These are phyloP conservation scores for Heliconius eleuchia DNA, from an alignment of 1,140 invertebrate species.

Conservation along the genomic window DNA sequence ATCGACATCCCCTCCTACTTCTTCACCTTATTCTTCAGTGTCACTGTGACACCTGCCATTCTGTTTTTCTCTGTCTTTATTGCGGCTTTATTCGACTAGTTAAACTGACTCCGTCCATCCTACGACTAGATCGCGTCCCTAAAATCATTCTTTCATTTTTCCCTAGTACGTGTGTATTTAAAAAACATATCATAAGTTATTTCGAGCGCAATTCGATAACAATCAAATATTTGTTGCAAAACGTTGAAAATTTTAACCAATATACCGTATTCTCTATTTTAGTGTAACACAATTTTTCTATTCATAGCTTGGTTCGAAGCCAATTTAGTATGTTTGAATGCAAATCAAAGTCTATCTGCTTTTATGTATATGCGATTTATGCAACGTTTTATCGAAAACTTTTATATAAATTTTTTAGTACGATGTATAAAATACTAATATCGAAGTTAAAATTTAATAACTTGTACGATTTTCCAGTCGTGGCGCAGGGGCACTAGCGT, in stretches of 20 bases:
- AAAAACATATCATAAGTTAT: neutral
- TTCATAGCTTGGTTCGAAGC: constrained; percentile 9
- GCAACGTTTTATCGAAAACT: neutral
- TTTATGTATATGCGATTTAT: constrained; percentile 8
- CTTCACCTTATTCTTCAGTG: too few species aligned
- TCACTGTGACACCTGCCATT: too few species aligned
- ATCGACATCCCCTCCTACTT: too few species aligned
- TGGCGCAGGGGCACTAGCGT: neutral
- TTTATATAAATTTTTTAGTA: neutral
- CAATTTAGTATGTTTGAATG: constrained; percentile 7
- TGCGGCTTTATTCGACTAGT: too few species aligned
- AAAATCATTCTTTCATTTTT: too few species aligned
- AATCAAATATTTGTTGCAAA: constrained; percentile 11
- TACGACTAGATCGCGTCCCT: too few species aligned
- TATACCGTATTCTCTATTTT: neutral
- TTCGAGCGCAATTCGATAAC: neutral
- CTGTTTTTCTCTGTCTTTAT: too few species aligned
- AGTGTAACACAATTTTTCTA: constrained; percentile 1
- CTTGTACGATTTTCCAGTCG: neutral
- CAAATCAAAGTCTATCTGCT: constrained; percentile 5
- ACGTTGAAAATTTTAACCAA: neutral
- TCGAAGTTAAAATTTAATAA: neutral
- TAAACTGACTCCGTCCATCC: too few species aligned
- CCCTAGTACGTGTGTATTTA: too few species aligned
- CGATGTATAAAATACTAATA: neutral